Conservation (phyloP, 2,888 invertebrate species). For the Eucera pruinosa region DNA sequence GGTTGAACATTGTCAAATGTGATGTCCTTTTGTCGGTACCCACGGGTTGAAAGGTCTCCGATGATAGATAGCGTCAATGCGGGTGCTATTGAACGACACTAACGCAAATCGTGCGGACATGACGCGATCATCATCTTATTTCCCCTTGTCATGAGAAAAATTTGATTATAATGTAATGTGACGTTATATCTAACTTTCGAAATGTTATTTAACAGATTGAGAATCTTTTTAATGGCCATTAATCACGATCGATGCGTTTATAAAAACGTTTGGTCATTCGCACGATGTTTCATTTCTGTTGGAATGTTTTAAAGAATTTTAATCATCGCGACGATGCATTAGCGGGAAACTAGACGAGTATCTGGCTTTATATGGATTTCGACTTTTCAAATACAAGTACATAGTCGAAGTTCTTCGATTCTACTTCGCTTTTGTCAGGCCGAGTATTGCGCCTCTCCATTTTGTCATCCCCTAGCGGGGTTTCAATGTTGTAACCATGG, state of each 20-base stretch:
- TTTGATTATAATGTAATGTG: not conserved
- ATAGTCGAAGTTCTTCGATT: conserved; percentile 66
- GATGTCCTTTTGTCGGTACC: conserved; percentile 32
- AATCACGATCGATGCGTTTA: too few relatives aligned
- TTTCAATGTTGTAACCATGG: conserved; percentile 84
- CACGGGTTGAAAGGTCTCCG: conserved; percentile 42
- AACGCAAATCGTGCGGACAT: conserved; percentile 60
- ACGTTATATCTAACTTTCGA: not conserved
- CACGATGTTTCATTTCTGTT: not conserved
- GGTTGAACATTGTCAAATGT: conserved; percentile 42
- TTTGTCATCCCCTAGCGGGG: conserved; percentile 82
- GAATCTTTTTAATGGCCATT: not conserved
- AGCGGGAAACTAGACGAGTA: conserved; percentile 23
- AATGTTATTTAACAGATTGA: not conserved
- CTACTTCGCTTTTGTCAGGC: conserved; percentile 74
- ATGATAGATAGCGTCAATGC: conserved; percentile 75
- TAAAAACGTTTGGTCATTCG: too few relatives aligned
- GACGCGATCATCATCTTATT: conserved; percentile 44
- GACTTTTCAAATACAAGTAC: conserved; percentile 62
- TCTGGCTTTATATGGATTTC: conserved; percentile 35
- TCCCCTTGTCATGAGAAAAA: conserved; percentile 17
- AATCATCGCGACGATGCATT: conserved; percentile 57
- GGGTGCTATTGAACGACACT: conserved; percentile 68
- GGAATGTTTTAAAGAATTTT: conserved; percentile 22
- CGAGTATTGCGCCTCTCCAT: conserved; percentile 81